Evolutionary conservation across 2,113 vertebrate genomes (phyloP).

Genomic region (Passer montanus): DNA sequence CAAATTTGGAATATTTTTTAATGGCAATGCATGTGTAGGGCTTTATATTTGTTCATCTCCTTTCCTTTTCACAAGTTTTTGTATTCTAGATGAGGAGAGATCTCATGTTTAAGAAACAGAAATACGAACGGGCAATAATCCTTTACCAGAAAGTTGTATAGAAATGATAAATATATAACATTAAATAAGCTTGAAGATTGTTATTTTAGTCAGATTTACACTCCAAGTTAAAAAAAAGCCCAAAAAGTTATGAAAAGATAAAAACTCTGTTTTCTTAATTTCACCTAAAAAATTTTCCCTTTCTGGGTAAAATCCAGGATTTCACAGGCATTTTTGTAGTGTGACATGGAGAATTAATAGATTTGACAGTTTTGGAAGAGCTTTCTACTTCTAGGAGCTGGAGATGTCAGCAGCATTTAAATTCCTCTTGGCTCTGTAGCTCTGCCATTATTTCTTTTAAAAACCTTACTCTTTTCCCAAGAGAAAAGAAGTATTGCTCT

Average conservation of each 20-base stretch:
- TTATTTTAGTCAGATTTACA: background rate
- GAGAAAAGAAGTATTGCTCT: background rate
- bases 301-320: background rate
- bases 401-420: background rate
- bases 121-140: constrained; percentile 62
- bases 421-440: background rate
- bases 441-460: background rate
- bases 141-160: constrained; percentile 61
- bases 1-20: background rate
- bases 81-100: constrained; percentile 67
- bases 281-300: background rate
- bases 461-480: background rate
- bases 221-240: background rate
- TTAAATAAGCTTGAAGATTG: background rate
- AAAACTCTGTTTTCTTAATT: background rate
- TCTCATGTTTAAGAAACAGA: constrained; percentile 71
- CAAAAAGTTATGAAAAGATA: background rate
- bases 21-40: background rate
- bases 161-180: constrained; percentile 41
- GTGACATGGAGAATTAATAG: background rate
- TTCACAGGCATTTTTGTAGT: background rate
- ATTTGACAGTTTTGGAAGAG: background rate
- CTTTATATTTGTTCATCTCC: background rate
- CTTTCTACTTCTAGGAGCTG: background rate
- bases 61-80: background rate